phyloP scores from a whole-genome alignment of 2,113 vertebrate species.

The Xiphophorus hellerii region DNA sequence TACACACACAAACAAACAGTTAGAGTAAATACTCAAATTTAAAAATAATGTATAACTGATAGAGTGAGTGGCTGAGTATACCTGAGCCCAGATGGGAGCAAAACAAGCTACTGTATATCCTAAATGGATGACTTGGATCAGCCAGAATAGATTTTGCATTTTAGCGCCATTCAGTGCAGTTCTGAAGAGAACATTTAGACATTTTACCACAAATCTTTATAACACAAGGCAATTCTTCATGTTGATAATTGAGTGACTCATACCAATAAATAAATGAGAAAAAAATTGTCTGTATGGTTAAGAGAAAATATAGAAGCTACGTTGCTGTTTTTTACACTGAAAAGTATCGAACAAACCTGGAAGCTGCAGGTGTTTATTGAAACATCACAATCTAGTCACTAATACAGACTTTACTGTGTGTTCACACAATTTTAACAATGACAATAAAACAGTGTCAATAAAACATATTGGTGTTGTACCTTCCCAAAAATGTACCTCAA shows the following conservation, averaged over 20 bases:
- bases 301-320: not conserved
- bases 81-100: no score
- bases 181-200: not conserved
- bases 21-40: no score
- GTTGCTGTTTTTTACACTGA: not conserved
- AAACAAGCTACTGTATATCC: not conserved
- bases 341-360: not conserved
- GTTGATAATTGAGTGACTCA: not conserved
- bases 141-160: not conserved
- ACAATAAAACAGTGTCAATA: not conserved
- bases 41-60: no score
- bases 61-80: no score
- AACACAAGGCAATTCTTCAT: not conserved
- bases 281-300: not conserved
- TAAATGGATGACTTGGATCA: not conserved
- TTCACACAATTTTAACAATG: not conserved
- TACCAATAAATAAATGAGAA: not conserved
- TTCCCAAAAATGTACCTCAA: not conserved
- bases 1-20: no score
- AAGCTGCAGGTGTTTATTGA: not conserved
- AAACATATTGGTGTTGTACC: not conserved
- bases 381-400: not conserved
- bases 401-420: not conserved
- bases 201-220: not conserved
- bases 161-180: not conserved